Conservation (phyloP, 2,797 vertebrate genomes). For the Molossus molossus region DNA sequence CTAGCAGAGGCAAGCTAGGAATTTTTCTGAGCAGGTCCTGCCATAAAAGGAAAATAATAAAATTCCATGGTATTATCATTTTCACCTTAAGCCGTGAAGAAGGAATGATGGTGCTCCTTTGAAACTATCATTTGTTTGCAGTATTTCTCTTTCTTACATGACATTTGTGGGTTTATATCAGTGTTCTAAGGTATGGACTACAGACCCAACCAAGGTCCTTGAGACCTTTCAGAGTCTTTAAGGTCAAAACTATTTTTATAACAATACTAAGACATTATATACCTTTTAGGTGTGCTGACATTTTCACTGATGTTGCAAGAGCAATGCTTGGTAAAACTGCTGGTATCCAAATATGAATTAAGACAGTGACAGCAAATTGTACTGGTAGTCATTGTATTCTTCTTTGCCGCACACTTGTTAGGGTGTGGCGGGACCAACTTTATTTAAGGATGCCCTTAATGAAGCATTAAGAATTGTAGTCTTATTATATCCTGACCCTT, state of each 20-base stretch:
- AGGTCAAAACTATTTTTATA: constrained; percentile 50
- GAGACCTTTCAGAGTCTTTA: neutral
- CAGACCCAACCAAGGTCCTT: neutral
- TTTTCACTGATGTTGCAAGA: constrained; percentile 17
- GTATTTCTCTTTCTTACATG: constrained; percentile 12
- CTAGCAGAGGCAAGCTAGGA: neutral
- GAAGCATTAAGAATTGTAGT: neutral
- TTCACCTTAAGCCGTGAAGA: constrained; percentile 16
- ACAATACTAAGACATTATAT: neutral
- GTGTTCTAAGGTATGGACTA: neutral
- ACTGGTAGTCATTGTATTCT: neutral
- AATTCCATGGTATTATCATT: neutral
- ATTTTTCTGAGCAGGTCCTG: constrained; percentile 26
- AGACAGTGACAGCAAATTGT: neutral
- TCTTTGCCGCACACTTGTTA: neutral
- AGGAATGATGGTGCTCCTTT: neutral
- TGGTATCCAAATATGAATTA: constrained; percentile 22
- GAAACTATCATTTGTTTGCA: neutral
- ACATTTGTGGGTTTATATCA: neutral
- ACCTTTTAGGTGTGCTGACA: neutral
- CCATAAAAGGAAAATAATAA: constrained; percentile 28
- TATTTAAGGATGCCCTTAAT: constrained; percentile 10
- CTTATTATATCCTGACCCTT: neutral
- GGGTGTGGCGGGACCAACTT: neutral
- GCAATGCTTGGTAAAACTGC: neutral